A percentile compares a stretch with the other conserved stretches of the same genome.
Conservation (phyloP, 2,888 invertebrate species). For the Ormyrus rosae region DNA sequence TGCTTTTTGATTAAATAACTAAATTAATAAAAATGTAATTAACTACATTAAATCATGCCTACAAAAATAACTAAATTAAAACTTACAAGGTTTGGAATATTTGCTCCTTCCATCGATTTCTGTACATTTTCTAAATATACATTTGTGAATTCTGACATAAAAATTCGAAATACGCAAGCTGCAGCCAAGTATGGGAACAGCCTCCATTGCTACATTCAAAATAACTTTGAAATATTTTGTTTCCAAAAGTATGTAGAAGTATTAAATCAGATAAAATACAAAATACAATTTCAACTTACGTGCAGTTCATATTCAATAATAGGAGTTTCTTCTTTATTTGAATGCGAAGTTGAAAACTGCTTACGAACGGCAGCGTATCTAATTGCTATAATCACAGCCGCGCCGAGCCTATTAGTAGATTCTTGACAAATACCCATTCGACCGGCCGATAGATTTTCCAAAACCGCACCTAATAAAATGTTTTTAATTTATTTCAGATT, state of each 20-base stretch:
- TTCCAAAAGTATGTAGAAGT: background rate
- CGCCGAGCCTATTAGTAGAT: conserved; percentile 82
- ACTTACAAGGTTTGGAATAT: conserved; percentile 70
- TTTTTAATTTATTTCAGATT: conserved; percentile 6
- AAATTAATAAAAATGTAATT: too few species aligned
- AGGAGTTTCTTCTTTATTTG: conserved; percentile 81
- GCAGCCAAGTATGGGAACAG: conserved; percentile 86
- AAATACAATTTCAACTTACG: conserved; percentile 76
- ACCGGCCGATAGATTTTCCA: conserved; percentile 92
- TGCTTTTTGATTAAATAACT: too few species aligned
- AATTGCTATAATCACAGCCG: conserved; percentile 85
- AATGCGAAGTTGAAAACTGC: conserved; percentile 82
- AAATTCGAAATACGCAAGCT: conserved; percentile 81
- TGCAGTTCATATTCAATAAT: conserved; percentile 90
- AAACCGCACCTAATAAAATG: conserved; percentile 79
- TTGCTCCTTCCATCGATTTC: conserved; percentile 77
- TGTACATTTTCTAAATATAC: conserved; percentile 84
- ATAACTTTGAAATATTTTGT: conserved; percentile 12
- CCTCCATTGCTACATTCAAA: conserved; percentile 84
- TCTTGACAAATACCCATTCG: conserved; percentile 85
- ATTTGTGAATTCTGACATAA: conserved; percentile 81
- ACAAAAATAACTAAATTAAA: background rate
- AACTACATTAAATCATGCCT: background rate
- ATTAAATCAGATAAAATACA: conserved; percentile 15
- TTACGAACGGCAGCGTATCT: conserved; percentile 87